Conservation (phyloP, 2,797 vertebrate species). For the Eulemur albifrons region DNA sequence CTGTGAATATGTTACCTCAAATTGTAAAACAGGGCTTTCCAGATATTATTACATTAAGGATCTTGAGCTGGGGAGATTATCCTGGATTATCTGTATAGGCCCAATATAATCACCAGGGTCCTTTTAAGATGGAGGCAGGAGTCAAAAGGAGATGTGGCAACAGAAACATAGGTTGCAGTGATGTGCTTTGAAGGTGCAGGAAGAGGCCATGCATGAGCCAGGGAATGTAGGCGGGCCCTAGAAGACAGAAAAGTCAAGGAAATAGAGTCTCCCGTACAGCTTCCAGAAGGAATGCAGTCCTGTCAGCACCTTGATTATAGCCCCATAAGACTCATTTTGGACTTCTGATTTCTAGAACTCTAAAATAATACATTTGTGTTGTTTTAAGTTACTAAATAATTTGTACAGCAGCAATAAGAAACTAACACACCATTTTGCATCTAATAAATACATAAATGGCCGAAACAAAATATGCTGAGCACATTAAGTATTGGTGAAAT, state of each 20-base stretch:
- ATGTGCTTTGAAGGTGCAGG: not conserved
- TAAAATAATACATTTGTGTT: not conserved
- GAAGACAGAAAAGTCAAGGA: not conserved
- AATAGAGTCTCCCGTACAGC: not conserved
- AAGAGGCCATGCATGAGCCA: not conserved
- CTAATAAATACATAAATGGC: not conserved
- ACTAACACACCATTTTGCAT: not conserved
- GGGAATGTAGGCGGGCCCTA: not conserved
- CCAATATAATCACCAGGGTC: not conserved
- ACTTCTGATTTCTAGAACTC: not conserved
- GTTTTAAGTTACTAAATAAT: not conserved
- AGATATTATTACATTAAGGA: not conserved
- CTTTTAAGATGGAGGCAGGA: not conserved
- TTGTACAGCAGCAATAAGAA: not conserved
- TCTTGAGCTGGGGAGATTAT: not conserved
- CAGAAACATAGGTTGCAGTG: not conserved
- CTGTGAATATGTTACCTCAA: not conserved
- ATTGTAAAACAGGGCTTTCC: not conserved
- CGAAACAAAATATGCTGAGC: not conserved
- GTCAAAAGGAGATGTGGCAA: not conserved
- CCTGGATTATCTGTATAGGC: not conserved
- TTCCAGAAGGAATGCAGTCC: not conserved
- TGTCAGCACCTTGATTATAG: not conserved
- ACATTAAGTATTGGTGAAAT: not conserved
- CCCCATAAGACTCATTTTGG: not conserved